phyloP scores from a whole-genome alignment of 2,888 invertebrate species.

The Drosophila birchii region DNA sequence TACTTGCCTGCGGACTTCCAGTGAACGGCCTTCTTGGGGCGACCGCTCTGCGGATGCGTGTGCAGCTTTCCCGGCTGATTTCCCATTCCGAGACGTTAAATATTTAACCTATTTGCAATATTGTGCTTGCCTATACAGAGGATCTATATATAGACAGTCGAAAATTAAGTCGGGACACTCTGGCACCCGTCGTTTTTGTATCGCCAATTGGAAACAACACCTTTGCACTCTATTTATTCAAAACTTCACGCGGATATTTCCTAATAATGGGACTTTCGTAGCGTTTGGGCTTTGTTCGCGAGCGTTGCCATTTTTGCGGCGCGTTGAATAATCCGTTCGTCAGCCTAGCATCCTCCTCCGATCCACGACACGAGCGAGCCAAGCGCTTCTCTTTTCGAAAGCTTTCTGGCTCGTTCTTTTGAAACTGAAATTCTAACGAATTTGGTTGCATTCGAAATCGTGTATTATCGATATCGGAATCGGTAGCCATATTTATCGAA shows the following conservation, averaged over 20 bases:
- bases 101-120: constrained; percentile 76
- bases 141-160: constrained; percentile 71
- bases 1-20: constrained; percentile 93
- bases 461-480: constrained; percentile 10
- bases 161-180: constrained; percentile 58
- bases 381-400: constrained; percentile 32
- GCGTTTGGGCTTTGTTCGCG: constrained; percentile 55
- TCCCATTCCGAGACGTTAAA: constrained; percentile 85
- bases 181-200: constrained; percentile 45
- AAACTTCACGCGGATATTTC: constrained; percentile 9
- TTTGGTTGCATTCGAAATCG: constrained; percentile 5
- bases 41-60: constrained; percentile 84
- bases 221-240: constrained; percentile 14
- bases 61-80: constrained; percentile 88
- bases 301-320: constrained; percentile 76
- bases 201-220: constrained; percentile 35
- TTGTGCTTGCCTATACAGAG: constrained; percentile 70
- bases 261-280: constrained; percentile 53
- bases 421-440: constrained; percentile 13
- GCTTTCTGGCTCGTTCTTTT: constrained; percentile 25
- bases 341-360: constrained; percentile 35
- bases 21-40: constrained; percentile 91
- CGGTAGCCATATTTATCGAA: constrained; percentile 1
- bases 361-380: constrained; percentile 26
- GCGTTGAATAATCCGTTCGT: constrained; percentile 83